phyloP scores from a whole-genome alignment of 2,113 vertebrate species.

The Siphamia tubifer region DNA sequence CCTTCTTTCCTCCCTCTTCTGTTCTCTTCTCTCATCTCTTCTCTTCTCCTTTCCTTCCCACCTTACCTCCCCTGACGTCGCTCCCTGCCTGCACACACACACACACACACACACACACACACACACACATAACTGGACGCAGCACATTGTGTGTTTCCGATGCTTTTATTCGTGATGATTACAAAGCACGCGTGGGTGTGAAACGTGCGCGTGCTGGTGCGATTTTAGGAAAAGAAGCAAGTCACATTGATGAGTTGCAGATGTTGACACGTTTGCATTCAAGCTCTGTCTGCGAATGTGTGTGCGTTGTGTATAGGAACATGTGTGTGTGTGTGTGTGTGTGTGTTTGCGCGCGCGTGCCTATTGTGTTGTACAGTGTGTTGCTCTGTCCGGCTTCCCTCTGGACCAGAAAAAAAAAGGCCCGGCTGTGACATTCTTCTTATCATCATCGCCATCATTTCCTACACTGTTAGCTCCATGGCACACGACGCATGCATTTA shows the following conservation, averaged over 20 bases:
- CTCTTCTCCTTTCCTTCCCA: neutral
- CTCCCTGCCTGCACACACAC: too few species aligned
- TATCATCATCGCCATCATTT: neutral
- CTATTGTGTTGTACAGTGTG: conserved; percentile 17
- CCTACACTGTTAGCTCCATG: neutral
- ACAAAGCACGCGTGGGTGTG: conserved; percentile 40
- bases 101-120: too few species aligned
- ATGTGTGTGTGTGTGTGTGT: too few species aligned
- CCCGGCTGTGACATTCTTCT: conserved; percentile 29
- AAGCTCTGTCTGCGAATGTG: conserved; percentile 4
- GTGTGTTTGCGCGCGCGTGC: too few species aligned
- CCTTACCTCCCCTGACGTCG: conserved; percentile 11
- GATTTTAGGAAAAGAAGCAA: neutral
- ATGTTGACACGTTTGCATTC: conserved; percentile 84
- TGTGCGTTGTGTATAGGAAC: too few species aligned
- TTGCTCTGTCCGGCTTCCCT: conserved; percentile 15
- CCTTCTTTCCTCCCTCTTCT: neutral
- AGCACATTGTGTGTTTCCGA: too few species aligned
- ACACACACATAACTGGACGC: neutral
- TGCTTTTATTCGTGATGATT: conserved; percentile 2
- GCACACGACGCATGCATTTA: neutral
- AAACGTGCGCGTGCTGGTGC: neutral
- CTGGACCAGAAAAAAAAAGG: conserved; percentile 13
- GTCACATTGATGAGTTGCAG: conserved; percentile 77
- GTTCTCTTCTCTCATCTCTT: neutral